Base-by-base conservation (phyloP, 2,888 invertebrate species). In the Mamestra brassicae region DNA sequence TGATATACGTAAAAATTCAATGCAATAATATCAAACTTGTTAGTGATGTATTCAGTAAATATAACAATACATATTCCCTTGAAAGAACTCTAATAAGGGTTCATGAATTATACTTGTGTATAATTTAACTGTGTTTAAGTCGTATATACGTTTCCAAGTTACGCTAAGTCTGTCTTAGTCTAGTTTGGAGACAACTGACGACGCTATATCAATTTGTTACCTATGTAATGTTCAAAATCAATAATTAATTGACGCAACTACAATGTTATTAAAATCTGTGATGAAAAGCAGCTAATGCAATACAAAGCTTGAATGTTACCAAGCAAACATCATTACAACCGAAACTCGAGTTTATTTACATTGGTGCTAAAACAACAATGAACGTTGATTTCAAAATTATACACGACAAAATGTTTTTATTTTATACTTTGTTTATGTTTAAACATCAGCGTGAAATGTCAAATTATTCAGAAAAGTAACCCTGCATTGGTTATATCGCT, bases 401-500 rank as follows among this genome's bases (percentile, higher is more conserved):
- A 67, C 73, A 81, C 70, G 62, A 62, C 42, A 57, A 58, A 38
- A 54, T 74, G n/a, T 82, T 77, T 77, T 78, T 80, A 60, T 78
- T 74, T 71, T 78, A 72, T 76, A 61, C 36, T 65, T 80, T 80
- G 60, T 76, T 84, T 81, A 64, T 72, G 62, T 77, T 75, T 65
- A n/a, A 47, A 74, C 47, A 34, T 55, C 45, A 71, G 52, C 11
- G 72, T 74, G 58, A 68, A 70, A 68, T 72, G 52, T 76, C 78
- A 83, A 74, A 71, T 71, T 68, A 76, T 81, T 67, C 75, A 52
- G 61, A 69, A 68, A 45, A 65, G 62, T 57, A 76, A 87, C 93
- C 94, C 94, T 94, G 95, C 94, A 93, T 95, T 90, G 95, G 91
- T 93, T 94, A 90, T 94, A 94, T 95, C 93, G 93, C 87, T 71